Evolutionary conservation across 2,888 invertebrate species (phyloP).

Genomic region (Graphium colonna): DNA sequence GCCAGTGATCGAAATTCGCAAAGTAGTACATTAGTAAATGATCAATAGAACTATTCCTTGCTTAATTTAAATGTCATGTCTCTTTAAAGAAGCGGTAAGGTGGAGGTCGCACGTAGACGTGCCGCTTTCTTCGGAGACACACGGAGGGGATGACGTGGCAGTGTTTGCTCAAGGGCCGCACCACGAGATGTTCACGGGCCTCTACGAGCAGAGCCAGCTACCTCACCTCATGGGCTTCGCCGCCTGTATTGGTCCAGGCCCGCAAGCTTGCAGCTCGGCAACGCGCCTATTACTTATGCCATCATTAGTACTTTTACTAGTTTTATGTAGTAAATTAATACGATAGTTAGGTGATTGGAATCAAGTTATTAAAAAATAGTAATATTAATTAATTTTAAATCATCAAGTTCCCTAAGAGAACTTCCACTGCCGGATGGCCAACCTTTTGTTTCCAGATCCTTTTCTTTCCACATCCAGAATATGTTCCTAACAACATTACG

Average conservation of each 20-base stretch:
- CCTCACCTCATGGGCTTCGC: constrained; percentile 88
- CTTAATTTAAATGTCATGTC: background rate
- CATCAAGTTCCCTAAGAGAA: no score
- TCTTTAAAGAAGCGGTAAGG: constrained; percentile 28
- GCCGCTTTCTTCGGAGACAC: constrained; percentile 82
- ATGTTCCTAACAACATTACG: no score
- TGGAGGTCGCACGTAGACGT: constrained; percentile 67
- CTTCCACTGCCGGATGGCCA: no score
- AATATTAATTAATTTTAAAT: no score
- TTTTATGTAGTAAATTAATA: constrained; percentile 1
- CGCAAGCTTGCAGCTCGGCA: constrained; percentile 74
- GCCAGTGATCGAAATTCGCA: no score
- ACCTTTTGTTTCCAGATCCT: no score
- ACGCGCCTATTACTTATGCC: constrained; percentile 70
- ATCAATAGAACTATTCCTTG: no score
- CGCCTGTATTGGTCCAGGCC: constrained; percentile 83
- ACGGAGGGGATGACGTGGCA: constrained; percentile 89
- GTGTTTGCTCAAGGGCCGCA: constrained; percentile 86
- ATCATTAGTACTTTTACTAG: background rate
- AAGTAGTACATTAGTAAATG: no score
- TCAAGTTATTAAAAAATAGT: background rate
- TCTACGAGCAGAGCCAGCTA: constrained; percentile 88
- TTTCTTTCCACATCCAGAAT: no score
- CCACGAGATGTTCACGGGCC: constrained; percentile 86
- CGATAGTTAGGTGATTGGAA: background rate